Conservation (phyloP, 2,113 vertebrate genomes). For the Tor tambroides region DNA sequence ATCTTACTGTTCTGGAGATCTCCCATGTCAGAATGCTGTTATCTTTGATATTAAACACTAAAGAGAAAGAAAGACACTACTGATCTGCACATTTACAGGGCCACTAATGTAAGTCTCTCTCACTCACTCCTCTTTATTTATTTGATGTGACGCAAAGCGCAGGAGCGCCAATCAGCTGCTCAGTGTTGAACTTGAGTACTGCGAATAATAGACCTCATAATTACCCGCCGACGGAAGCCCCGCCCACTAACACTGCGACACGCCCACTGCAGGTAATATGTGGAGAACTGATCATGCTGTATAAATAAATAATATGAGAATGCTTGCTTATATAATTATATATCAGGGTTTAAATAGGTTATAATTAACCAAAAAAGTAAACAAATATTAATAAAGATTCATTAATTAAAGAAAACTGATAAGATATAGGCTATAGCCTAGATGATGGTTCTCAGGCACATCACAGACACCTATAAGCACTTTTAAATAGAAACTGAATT, state of each 20-base stretch:
- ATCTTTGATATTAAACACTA: background rate
- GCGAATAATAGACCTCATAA: conserved; percentile 1
- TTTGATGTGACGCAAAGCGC: background rate
- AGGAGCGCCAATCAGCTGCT: conserved; percentile 9
- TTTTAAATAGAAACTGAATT: too few relatives aligned
- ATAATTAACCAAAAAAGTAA: background rate
- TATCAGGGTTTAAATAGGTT: background rate
- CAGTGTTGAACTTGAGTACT: background rate
- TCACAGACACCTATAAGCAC: too few relatives aligned
- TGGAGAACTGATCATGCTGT: background rate
- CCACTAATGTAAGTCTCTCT: background rate
- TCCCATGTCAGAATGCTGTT: conserved; percentile 31
- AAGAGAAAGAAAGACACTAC: background rate
- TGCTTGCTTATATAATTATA: background rate
- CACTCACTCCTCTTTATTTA: background rate
- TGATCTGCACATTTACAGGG: background rate
- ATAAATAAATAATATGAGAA: background rate
- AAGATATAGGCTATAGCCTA: too few relatives aligned
- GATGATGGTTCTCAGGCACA: too few relatives aligned
- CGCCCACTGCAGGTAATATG: background rate
- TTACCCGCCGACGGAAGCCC: background rate
- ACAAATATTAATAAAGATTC: background rate
- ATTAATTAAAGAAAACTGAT: background rate
- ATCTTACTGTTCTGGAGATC: conserved; percentile 39
- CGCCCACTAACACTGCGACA: background rate